Percentiles rank a stretch among this genome's conserved stretches.
These are phyloP conservation scores for Cricetomys ansorgei DNA, from an alignment of 2,113 vertebrate genomes.

Conservation along the genomic window DNA sequence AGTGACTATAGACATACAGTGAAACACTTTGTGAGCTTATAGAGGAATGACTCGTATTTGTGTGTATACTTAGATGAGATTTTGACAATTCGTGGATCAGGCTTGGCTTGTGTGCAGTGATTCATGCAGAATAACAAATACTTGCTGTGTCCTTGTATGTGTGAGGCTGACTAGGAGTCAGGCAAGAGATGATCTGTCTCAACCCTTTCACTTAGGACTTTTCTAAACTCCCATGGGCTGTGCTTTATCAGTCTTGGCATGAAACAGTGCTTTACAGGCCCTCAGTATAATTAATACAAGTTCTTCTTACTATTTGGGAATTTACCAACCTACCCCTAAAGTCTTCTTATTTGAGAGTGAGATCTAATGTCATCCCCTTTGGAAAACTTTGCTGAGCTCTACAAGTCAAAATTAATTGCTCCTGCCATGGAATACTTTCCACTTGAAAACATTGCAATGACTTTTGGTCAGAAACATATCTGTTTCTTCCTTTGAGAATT, in stretches of 20 bases:
- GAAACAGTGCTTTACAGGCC: constrained; percentile 10
- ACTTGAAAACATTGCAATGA: constrained; percentile 28
- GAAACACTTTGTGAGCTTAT: background rate
- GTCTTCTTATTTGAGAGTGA: constrained; percentile 5
- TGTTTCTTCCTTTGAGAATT: constrained; percentile 10
- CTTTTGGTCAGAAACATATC: constrained; percentile 42
- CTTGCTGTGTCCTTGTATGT: background rate
- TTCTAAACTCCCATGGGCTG: background rate
- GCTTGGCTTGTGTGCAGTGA: background rate
- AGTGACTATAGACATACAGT: background rate
- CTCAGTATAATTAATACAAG: background rate
- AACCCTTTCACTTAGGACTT: background rate
- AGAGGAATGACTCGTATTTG: background rate
- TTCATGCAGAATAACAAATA: constrained; percentile 33
- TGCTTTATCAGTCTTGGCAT: constrained; percentile 1
- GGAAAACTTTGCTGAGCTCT: constrained; percentile 49
- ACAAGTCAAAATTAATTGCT: constrained; percentile 49
- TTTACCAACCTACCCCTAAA: background rate
- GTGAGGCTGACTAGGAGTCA: background rate
- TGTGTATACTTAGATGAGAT: constrained; percentile 35
- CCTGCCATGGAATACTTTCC: constrained; percentile 11
- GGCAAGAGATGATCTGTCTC: background rate
- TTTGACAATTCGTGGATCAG: constrained; percentile 30
- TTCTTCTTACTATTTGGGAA: constrained; percentile 29
- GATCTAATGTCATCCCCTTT: constrained; percentile 24